A percentile compares a stretch with the other conserved stretches of the same genome.
Conservation (phyloP, 2,888 invertebrate species). For the Sepiola atlantica region DNA sequence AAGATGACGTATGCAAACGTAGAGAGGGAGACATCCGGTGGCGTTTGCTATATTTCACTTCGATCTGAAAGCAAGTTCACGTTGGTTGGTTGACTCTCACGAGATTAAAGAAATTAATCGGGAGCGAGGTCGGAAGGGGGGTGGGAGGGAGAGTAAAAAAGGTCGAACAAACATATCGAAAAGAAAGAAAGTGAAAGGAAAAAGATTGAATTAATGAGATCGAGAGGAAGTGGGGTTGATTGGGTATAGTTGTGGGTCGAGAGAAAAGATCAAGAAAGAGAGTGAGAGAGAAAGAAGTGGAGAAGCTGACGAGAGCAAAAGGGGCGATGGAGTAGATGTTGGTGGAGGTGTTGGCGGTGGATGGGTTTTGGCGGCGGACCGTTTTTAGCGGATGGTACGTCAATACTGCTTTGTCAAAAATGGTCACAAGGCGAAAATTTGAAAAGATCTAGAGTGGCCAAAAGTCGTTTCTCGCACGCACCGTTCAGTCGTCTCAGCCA, state of each 20-base stretch:
- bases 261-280: neutral
- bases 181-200: neutral
- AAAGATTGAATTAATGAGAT: neutral
- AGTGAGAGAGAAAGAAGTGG: neutral
- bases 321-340: neutral
- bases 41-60: neutral
- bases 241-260: no score
- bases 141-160: no score
- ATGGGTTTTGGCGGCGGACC: neutral
- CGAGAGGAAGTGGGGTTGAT: no score
- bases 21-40: neutral
- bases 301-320: neutral
- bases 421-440: conserved; percentile 16
- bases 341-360: neutral
- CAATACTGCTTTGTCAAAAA: conserved; percentile 23
- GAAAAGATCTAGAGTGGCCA: neutral
- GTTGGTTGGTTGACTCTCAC: neutral
- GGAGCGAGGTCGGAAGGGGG: neutral
- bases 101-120: neutral
- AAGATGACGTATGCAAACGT: no score
- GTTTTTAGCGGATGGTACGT: neutral
- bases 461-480: conserved; percentile 4
- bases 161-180: no score
- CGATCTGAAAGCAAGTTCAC: neutral
- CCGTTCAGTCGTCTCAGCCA: neutral